Percentiles rank a stretch among this genome's conserved stretches.
phyloP scores from a whole-genome alignment of 2,113 vertebrate species.

The Microcebus lehilahytsara region DNA sequence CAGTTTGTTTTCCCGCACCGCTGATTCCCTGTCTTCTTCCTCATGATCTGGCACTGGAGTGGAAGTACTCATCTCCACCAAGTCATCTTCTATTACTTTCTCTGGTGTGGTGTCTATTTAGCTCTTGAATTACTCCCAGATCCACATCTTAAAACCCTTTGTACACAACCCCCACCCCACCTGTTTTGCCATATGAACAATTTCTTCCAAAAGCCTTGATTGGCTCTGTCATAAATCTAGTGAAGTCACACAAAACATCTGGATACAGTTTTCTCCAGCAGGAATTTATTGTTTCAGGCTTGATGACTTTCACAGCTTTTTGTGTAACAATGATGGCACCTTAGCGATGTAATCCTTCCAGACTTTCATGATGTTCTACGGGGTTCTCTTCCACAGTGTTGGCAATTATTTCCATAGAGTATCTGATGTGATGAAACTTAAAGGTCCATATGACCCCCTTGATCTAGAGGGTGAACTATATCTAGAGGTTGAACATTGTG shows the following conservation, averaged over 20 bases:
- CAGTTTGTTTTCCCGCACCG: background rate
- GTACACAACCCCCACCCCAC: background rate
- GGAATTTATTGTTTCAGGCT: background rate
- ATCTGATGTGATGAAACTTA: background rate
- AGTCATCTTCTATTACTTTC: background rate
- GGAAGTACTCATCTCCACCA: background rate
- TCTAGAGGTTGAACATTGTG: background rate
- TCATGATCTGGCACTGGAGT: background rate
- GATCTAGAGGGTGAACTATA: background rate
- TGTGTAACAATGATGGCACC: background rate
- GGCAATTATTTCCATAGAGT: background rate
- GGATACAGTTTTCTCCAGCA: background rate
- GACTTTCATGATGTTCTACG: background rate
- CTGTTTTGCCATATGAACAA: background rate
- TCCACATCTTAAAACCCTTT: background rate
- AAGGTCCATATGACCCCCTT: background rate
- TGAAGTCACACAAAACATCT: background rate
- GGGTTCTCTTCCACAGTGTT: background rate
- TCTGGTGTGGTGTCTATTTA: background rate
- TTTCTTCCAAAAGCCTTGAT: background rate
- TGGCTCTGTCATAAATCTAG: background rate
- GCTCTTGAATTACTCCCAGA: background rate
- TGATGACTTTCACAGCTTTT: background rate
- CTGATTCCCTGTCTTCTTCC: background rate
- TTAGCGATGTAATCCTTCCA: background rate